Evolutionary conservation across 2,888 invertebrate genomes (phyloP), one percentile per base, ranked within the genome.

Genomic region (Macrosoma leucophasiata): DNA sequence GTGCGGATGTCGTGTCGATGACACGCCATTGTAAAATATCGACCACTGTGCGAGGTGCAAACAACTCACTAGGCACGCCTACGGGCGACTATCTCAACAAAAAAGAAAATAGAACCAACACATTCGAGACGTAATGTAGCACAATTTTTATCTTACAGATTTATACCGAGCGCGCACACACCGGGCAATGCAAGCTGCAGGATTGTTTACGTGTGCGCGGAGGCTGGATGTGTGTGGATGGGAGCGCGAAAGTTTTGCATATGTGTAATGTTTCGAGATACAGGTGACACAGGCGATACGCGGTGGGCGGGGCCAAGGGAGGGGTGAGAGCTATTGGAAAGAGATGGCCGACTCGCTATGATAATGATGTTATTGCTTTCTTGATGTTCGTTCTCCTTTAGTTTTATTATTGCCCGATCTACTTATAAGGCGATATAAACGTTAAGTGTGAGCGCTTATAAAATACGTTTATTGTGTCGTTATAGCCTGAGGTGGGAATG

Each of bases 281-380:
- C 84, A 82, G 84, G 82, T 82, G 82, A 84, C 82, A 82, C 72
- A 63, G 70, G 69, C 75, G 77, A 67, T 77, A 77, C 75, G 68
- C 66, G 70, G 60, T 78, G 69, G 82, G 82, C 82, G 82, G 74
- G 71, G 81, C 78, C 55, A 62, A 61, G 57, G 68, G 72, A 66
- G 77, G 79, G 79, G 74, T 76, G 65, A 79, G 63, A 78, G 70
- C 74, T 79, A 82, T 79, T 70, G 78, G 79, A 84, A 75, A 81
- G 84, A 84, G 84, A 84, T 76, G 81, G 78, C 78, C 64, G 75
- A 77, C 79, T 68, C 48, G 66, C 82, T 81, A 84, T 82, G 84
- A 84, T 84, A 84, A 84, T 84, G 82, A 84, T 77, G 84, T 84
- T 82, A 82, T 82, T 79, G 82, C 81, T 81, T 78, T 82, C 81